phyloP scores from a whole-genome alignment of 2,888 invertebrate species.

The Dichetophora obliterata region DNA sequence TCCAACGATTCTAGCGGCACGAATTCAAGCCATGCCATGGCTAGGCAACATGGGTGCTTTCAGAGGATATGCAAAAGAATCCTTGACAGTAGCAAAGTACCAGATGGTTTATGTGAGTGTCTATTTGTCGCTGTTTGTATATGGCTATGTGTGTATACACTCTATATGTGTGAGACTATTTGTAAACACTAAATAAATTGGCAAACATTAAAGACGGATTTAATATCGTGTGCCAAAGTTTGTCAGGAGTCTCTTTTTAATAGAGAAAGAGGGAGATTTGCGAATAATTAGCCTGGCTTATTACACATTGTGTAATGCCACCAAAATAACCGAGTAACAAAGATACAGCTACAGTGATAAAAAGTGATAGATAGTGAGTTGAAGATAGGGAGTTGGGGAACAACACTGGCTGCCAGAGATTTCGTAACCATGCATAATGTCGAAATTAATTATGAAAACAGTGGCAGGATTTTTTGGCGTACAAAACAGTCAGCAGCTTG shows the following conservation, averaged over 20 bases:
- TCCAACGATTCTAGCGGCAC: not conserved
- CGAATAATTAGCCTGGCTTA: constrained; percentile 32
- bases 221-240: constrained; percentile 36
- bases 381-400: not conserved
- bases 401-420: not conserved
- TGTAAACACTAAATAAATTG: constrained; percentile 42
- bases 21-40: not conserved
- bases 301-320: constrained; percentile 22
- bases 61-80: constrained; percentile 9
- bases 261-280: too few relatives aligned
- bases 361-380: not conserved
- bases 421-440: constrained; percentile 9
- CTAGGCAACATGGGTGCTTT: not conserved
- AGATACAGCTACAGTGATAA: not conserved
- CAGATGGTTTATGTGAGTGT: not conserved
- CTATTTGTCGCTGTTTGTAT: not conserved
- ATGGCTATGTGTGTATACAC: not conserved
- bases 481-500: not conserved
- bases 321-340: constrained; percentile 5
- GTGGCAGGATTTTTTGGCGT: not conserved
- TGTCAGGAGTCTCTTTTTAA: constrained; percentile 10
- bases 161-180: constrained; percentile 26
- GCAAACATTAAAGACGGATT: constrained; percentile 40
- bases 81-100: not conserved
- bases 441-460: constrained; percentile 5